Conservation (phyloP, 64 coral and sea anemone genomes). For the Pocillopora damicornis region DNA sequence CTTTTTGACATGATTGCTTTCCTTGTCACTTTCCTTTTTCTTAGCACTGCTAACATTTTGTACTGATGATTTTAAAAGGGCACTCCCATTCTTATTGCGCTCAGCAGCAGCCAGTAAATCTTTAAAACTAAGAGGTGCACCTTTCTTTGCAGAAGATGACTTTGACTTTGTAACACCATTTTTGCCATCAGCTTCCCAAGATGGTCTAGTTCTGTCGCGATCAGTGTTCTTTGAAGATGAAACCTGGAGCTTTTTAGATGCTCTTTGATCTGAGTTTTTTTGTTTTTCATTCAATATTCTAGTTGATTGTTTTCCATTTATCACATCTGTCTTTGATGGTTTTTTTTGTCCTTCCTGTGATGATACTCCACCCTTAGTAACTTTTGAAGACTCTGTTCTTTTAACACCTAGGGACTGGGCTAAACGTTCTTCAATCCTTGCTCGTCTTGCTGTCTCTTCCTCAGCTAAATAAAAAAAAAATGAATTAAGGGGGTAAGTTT, state of each 20-base stretch:
- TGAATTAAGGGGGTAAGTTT: not conserved
- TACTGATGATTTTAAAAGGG: not conserved
- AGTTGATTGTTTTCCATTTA: not conserved
- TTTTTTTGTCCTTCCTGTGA: not conserved
- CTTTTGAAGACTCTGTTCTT: not conserved
- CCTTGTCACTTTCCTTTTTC: not conserved
- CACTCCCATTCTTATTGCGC: slow-evolving; percentile 10
- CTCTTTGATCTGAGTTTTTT: slow-evolving; percentile 3
- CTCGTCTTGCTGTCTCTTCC: slow-evolving; percentile 31
- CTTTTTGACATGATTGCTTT: not conserved
- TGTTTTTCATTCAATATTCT: slow-evolving; percentile 7
- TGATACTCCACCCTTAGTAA: not conserved
- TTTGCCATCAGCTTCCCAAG: not conserved
- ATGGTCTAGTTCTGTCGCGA: not conserved
- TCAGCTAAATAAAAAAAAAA: not conserved
- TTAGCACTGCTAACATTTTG: not conserved
- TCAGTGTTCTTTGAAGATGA: not conserved
- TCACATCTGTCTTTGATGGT: not conserved
- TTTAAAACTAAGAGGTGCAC: slow-evolving; percentile 14
- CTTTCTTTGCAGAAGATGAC: not conserved
- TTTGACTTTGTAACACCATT: not conserved
- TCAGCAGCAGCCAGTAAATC: slow-evolving; percentile 19
- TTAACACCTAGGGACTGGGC: slow-evolving; percentile 15
- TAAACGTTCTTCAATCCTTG: slow-evolving; percentile 27
- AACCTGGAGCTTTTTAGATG: not conserved